phyloP scores from a whole-genome alignment of 2,113 vertebrate species.

The Barnardius zonarius region DNA sequence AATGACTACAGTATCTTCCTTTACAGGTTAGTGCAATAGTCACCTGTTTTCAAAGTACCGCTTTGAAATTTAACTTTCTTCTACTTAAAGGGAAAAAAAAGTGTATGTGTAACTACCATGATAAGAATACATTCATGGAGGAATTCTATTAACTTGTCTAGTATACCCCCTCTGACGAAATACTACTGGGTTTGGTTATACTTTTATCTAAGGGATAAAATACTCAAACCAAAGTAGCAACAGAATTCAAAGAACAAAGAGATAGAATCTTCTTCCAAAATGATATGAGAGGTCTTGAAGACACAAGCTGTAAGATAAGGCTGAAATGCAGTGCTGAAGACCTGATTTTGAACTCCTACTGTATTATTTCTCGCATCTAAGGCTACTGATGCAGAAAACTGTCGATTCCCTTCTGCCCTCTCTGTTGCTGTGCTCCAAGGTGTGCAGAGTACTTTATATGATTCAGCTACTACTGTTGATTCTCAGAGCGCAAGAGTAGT shows the following conservation, averaged over 20 bases:
- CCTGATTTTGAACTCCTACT: slow-evolving; percentile 24
- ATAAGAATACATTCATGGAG: neutral
- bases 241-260: neutral
- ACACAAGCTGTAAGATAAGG: neutral
- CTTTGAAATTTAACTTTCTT: neutral
- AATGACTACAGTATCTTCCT: neutral
- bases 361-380: slow-evolving; percentile 29
- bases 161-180: neutral
- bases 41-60: neutral
- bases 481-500: neutral
- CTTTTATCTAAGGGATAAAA: neutral
- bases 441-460: neutral
- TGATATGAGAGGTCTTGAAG: neutral
- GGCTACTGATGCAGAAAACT: slow-evolving; percentile 18
- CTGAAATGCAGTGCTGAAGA: slow-evolving; percentile 21
- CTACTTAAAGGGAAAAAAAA: neutral
- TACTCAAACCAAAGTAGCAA: neutral
- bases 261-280: neutral
- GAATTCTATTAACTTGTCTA: neutral
- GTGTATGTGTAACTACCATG: neutral
- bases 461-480: neutral
- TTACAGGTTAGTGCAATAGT: neutral
- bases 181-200: neutral
- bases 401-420: neutral
- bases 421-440: neutral